phyloP scores from a whole-genome alignment of 2,797 vertebrate species.

The Pachyuromys duprasi region DNA sequence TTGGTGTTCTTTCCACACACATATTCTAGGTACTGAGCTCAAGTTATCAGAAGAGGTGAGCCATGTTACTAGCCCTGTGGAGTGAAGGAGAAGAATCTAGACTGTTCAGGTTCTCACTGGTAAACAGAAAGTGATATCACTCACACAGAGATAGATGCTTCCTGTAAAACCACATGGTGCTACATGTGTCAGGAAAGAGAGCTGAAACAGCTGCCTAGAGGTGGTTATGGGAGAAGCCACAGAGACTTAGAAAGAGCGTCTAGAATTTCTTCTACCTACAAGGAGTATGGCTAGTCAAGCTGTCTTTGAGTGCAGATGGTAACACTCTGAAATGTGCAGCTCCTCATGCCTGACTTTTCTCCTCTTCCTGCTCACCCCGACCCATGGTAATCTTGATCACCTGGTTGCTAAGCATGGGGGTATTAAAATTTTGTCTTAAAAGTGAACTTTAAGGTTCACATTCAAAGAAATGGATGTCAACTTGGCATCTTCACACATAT shows the following conservation, averaged over 20 bases:
- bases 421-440: background rate
- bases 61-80: background rate
- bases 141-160: background rate
- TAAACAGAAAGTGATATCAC: background rate
- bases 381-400: background rate
- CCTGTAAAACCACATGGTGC: background rate
- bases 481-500: background rate
- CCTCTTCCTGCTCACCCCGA: background rate
- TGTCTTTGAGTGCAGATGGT: background rate
- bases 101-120: background rate
- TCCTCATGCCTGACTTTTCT: background rate
- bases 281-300: background rate
- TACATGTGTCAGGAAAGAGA: background rate
- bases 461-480: background rate
- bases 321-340: background rate
- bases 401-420: background rate
- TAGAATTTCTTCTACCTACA: background rate
- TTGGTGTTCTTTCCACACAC: background rate
- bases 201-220: background rate
- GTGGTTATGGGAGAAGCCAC: background rate
- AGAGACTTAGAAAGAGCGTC: background rate
- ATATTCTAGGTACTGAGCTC: background rate
- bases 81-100: background rate
- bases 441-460: background rate
- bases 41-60: background rate